Evolutionary conservation across 2,113 vertebrate species (phyloP).

Genomic region (Phyllostomus hastatus): DNA sequence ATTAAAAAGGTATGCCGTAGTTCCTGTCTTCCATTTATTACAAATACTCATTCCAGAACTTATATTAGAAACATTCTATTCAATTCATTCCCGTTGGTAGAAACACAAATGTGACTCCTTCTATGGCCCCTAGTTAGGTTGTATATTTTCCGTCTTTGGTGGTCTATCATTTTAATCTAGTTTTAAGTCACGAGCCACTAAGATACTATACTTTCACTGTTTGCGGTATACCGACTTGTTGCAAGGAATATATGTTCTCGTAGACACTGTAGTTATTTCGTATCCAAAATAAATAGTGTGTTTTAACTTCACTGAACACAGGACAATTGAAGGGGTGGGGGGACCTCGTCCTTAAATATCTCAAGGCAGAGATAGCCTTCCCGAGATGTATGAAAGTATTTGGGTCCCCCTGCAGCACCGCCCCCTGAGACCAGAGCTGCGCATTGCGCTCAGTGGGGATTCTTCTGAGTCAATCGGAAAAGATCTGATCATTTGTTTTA

Average conservation of each 20-base stretch:
- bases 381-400: background rate
- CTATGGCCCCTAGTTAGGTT: background rate
- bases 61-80: background rate
- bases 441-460: background rate
- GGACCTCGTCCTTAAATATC: background rate
- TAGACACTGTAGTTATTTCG: conserved; percentile 13
- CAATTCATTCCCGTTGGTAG: background rate
- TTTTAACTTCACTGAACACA: conserved; percentile 22
- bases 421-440: background rate
- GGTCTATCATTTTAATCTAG: background rate
- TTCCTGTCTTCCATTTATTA: background rate
- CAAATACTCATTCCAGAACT: background rate
- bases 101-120: background rate
- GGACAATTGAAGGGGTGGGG: background rate
- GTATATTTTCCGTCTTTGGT: background rate
- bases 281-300: conserved; percentile 5
- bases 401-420: background rate
- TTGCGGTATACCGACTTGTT: background rate
- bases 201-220: background rate
- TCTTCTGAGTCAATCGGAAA: conserved; percentile 8
- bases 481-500: background rate
- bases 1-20: background rate
- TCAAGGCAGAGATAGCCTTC: background rate
- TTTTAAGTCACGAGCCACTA: background rate
- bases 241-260: background rate